A percentile compares a stretch with the other conserved stretches of the same genome.
phyloP scores from a whole-genome alignment of 2,888 invertebrate genomes.

The Orthosia incerta region DNA sequence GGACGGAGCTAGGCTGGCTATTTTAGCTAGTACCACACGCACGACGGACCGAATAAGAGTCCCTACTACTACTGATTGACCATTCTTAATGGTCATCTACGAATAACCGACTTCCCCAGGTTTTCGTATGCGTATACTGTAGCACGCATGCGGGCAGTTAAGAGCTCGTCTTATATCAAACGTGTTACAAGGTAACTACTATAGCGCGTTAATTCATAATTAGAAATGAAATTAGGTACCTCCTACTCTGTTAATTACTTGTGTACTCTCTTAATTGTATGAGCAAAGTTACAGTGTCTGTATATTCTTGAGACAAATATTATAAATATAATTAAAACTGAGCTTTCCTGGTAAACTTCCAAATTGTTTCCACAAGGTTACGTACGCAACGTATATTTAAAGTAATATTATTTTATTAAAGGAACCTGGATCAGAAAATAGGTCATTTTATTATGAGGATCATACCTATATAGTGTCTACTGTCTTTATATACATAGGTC shows the following conservation, averaged over 20 bases:
- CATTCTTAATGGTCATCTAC: neutral
- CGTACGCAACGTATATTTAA: neutral
- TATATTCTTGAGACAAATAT: conserved; percentile 35
- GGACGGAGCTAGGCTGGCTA: no score
- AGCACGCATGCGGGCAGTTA: neutral
- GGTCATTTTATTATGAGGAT: no score
- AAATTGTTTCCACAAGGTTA: conserved; percentile 22
- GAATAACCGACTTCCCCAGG: no score
- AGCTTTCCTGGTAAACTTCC: neutral
- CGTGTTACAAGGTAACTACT: neutral
- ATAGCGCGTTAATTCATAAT: conserved; percentile 16
- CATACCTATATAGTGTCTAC: no score
- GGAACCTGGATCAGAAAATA: no score
- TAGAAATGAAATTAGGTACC: conserved; percentile 35
- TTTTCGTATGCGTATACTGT: neutral
- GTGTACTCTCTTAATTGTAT: conserved; percentile 40
- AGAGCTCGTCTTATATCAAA: neutral
- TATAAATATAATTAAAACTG: conserved; percentile 42
- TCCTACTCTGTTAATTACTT: conserved; percentile 23
- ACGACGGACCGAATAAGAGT: no score
- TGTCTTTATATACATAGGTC: no score
- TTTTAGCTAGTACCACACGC: no score
- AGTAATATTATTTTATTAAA: no score
- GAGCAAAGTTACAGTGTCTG: conserved; percentile 31
- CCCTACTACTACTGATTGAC: neutral